Percentiles rank a stretch among this genome's conserved stretches.
phyloP scores from a whole-genome alignment of 2,797 vertebrate genomes.

The Glyptemys insculpta region DNA sequence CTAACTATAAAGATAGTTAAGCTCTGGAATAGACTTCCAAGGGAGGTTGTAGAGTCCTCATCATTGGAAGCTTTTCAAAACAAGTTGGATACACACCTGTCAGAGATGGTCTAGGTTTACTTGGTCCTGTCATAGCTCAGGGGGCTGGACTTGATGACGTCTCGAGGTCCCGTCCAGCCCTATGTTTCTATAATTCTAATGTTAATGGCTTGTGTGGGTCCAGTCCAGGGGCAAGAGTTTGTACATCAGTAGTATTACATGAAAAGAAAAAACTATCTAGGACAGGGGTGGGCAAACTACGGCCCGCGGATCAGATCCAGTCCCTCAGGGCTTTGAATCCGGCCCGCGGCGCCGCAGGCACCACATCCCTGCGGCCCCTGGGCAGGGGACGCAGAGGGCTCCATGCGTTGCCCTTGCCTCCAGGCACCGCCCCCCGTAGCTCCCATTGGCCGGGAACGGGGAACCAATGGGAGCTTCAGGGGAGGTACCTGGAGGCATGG shows the following conservation, averaged over 20 bases:
- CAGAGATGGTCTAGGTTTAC: neutral
- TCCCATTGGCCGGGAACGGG: no score
- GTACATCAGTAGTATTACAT: neutral
- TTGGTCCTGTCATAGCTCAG: neutral
- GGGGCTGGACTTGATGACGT: neutral
- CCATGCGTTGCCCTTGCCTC: no score
- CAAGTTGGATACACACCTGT: neutral
- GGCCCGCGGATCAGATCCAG: no score
- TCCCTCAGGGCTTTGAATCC: no score
- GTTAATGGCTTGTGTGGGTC: neutral
- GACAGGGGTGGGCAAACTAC: neutral
- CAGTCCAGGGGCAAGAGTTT: conserved; percentile 27
- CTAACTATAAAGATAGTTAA: neutral
- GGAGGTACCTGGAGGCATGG: no score
- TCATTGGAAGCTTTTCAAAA: neutral
- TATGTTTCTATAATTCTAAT: neutral
- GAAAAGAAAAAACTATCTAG: neutral
- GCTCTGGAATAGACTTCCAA: neutral
- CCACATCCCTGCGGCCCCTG: no score
- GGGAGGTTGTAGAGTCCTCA: neutral
- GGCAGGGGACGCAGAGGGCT: no score
- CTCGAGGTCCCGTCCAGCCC: neutral
- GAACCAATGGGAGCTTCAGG: no score
- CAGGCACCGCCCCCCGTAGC: no score
- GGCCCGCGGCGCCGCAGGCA: no score